phyloP scores from a whole-genome alignment of 2,113 vertebrate species.

The Shinisaurus crocodilurus region DNA sequence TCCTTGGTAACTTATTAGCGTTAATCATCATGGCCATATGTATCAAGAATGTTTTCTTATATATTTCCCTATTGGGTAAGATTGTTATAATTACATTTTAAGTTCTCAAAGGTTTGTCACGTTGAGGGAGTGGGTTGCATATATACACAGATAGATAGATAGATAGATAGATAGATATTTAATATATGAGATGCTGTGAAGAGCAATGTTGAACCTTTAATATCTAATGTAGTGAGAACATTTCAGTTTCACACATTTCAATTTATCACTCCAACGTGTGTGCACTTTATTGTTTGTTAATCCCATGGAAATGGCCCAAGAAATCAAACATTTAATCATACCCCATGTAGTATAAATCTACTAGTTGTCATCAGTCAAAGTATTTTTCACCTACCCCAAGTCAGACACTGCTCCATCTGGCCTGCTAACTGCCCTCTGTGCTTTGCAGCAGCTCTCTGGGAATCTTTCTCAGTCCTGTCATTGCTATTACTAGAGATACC shows the following conservation, averaged over 20 bases:
- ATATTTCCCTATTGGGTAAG: constrained; percentile 15
- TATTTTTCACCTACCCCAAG: neutral
- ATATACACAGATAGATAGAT: no score
- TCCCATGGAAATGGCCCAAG: neutral
- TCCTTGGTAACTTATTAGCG: neutral
- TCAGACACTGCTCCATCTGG: no score
- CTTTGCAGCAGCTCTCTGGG: no score
- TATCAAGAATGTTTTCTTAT: neutral
- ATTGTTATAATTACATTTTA: neutral
- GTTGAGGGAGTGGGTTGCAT: neutral
- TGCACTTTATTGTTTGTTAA: neutral
- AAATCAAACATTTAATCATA: neutral
- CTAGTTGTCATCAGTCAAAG: neutral
- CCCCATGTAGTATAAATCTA: neutral
- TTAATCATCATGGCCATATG: neutral
- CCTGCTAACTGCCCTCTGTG: no score
- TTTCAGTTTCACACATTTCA: neutral
- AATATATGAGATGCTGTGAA: no score
- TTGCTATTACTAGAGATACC: no score
- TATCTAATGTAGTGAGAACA: neutral
- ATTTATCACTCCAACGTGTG: neutral
- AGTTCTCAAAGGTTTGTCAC: constrained; percentile 1
- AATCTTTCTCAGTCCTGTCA: no score
- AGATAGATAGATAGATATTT: no score
- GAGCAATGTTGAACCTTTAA: neutral